These are phyloP conservation scores for Tarsius wallacei DNA, from an alignment of 2,797 vertebrate species.

Conservation along the genomic window DNA sequence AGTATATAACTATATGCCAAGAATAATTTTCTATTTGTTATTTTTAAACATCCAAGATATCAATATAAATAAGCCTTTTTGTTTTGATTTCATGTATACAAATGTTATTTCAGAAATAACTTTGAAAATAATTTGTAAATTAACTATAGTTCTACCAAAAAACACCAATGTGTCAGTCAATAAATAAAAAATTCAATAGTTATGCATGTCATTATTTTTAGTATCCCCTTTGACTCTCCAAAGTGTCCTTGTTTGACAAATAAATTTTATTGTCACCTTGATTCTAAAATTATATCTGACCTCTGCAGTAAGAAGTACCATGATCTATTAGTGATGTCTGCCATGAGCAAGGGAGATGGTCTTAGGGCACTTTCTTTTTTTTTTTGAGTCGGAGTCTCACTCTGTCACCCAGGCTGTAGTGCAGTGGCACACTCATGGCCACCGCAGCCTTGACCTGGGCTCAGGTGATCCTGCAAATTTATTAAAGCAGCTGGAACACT, in stretches of 20 bases:
- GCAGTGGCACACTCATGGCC: neutral
- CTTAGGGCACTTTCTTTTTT: no score
- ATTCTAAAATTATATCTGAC: neutral
- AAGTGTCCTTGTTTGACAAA: neutral
- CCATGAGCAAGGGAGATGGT: no score
- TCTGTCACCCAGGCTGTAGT: no score
- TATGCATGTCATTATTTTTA: neutral
- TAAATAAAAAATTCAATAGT: constrained; percentile 10
- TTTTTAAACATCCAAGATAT: constrained; percentile 45
- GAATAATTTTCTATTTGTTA: neutral
- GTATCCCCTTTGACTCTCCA: neutral
- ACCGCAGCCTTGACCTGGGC: no score
- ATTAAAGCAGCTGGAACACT: no score
- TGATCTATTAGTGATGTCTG: neutral
- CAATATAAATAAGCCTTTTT: neutral
- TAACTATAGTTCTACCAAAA: neutral
- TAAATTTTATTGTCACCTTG: neutral
- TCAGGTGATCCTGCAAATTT: no score
- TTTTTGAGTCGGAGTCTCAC: no score
- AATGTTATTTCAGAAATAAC: constrained; percentile 18
- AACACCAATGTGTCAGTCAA: neutral
- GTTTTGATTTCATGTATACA: neutral
- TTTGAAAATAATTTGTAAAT: constrained; percentile 30
- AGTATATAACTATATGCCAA: neutral
- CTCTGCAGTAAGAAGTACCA: neutral